Evolutionary conservation across 1,140 invertebrate species (phyloP).

Genomic region (Brachionus manjavacas): DNA sequence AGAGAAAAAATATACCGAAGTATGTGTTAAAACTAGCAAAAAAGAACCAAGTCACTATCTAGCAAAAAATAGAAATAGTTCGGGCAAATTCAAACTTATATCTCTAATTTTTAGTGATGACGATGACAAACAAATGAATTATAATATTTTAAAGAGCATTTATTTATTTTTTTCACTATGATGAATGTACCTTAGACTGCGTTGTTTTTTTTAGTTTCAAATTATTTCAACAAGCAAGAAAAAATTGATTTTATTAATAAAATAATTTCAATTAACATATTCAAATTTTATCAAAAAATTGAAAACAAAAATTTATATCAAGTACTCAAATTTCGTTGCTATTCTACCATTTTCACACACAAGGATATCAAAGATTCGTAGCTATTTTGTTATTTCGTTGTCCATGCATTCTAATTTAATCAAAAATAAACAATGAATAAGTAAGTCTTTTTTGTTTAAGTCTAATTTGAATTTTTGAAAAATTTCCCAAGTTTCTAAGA

Average conservation of each 20-base stretch:
- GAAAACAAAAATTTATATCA: neutral
- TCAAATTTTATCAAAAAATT: neutral
- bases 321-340: neutral
- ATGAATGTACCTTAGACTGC: neutral
- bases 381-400: neutral
- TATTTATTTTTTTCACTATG: neutral
- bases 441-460: neutral
- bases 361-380: neutral
- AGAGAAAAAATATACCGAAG: neutral
- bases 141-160: neutral
- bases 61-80: neutral
- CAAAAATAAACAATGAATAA: neutral
- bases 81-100: neutral
- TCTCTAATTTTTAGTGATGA: neutral
- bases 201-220: neutral
- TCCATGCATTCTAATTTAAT: neutral
- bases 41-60: neutral
- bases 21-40: neutral
- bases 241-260: conserved; percentile 31
- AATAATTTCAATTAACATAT: conserved; percentile 32
- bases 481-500: neutral
- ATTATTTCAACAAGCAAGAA: conserved; percentile 12
- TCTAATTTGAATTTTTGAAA: neutral
- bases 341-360: neutral
- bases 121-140: conserved; percentile 29